These are phyloP conservation scores for Homarus gammarus DNA, from an alignment of 2,888 invertebrate genomes.

Conservation along the genomic window DNA sequence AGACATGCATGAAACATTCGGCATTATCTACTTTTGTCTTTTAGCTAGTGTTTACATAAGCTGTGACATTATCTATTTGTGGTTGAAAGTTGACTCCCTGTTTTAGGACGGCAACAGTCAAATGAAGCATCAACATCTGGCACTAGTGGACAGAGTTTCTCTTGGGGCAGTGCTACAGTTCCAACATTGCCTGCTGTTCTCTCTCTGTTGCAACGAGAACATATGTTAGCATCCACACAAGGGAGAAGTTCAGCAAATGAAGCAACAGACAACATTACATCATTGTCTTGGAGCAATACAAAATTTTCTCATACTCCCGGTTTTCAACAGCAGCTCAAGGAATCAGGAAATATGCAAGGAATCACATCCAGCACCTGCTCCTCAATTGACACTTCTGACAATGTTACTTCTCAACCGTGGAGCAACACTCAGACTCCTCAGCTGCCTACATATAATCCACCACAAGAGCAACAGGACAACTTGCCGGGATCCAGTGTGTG, in stretches of 20 bases:
- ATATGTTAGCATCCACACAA: slow-evolving; percentile 35
- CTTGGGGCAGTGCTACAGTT: slow-evolving; percentile 57
- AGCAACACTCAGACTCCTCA: slow-evolving; percentile 22
- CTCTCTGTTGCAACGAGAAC: slow-evolving; percentile 59
- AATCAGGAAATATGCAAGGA: slow-evolving; percentile 14
- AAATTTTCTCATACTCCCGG: slow-evolving; percentile 32
- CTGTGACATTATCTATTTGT: slow-evolving; percentile 1
- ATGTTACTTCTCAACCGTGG: slow-evolving; percentile 51
- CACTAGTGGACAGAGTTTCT: slow-evolving; percentile 59
- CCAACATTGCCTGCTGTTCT: slow-evolving; percentile 58
- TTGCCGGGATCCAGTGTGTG: slow-evolving; percentile 53
- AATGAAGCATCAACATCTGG: slow-evolving; percentile 48
- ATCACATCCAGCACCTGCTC: slow-evolving; percentile 49
- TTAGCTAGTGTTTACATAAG: background rate
- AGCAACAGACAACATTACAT: slow-evolving; percentile 39
- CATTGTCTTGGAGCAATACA: slow-evolving; percentile 41
- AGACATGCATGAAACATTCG: background rate
- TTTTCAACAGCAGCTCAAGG: slow-evolving; percentile 19
- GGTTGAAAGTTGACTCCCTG: slow-evolving; percentile 47
- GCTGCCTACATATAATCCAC: slow-evolving; percentile 24
- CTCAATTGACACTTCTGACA: slow-evolving; percentile 42
- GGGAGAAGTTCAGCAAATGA: slow-evolving; percentile 43
- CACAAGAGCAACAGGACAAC: slow-evolving; percentile 44
- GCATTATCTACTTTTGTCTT: background rate
- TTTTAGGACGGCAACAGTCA: slow-evolving; percentile 66